phyloP scores from a whole-genome alignment of 2,888 invertebrate genomes.

The Lasioglossum lativentre region DNA sequence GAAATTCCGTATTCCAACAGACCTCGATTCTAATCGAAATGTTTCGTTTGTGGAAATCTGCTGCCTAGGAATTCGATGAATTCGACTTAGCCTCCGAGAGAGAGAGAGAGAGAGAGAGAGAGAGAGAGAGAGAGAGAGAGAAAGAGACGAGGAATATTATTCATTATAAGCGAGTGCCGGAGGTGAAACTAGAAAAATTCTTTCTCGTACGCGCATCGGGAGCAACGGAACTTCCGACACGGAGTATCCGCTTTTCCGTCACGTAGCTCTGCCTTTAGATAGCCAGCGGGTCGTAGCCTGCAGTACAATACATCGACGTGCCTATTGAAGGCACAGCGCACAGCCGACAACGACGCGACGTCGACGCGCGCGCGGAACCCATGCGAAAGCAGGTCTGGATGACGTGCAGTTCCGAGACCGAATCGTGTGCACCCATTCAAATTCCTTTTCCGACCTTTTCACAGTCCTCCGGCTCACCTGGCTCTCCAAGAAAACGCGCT shows the following conservation, averaged over 20 bases:
- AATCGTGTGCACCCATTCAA: constrained; percentile 1
- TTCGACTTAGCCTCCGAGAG: neutral
- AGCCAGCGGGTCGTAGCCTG: constrained; percentile 77
- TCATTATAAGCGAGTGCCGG: constrained; percentile 32
- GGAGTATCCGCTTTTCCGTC: constrained; percentile 80
- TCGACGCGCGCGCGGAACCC: constrained; percentile 68
- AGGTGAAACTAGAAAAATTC: constrained; percentile 67
- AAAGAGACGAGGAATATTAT: neutral
- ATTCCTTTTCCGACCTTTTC: constrained; percentile 16
- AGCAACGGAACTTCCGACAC: constrained; percentile 81
- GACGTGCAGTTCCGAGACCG: constrained; percentile 34
- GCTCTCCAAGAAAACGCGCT: neutral
- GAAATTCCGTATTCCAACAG: neutral
- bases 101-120: neutral
- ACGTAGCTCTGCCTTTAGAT: constrained; percentile 78
- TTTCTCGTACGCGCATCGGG: constrained; percentile 70
- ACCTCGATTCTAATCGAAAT: neutral
- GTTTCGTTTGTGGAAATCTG: neutral
- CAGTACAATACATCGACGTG: constrained; percentile 64
- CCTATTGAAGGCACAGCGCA: constrained; percentile 73
- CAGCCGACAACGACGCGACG: neutral
- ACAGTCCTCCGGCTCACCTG: neutral
- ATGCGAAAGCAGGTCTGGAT: constrained; percentile 64
- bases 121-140: no score
- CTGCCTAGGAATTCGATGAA: neutral